phyloP scores from a whole-genome alignment of 2,797 vertebrate genomes.

The Aythya fuligula region DNA sequence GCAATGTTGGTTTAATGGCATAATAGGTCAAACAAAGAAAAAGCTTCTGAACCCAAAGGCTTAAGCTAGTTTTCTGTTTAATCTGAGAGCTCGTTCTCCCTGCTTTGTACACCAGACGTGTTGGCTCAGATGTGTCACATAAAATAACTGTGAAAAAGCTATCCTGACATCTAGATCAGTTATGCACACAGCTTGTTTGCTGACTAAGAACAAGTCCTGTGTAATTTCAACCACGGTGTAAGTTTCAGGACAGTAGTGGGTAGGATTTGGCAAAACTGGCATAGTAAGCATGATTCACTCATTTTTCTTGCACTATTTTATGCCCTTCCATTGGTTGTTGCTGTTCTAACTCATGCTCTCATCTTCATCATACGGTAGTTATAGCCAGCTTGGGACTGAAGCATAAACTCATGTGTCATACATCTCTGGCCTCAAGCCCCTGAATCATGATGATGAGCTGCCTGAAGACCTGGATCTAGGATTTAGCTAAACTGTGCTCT shows the following conservation, averaged over 20 bases:
- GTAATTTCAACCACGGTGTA: background rate
- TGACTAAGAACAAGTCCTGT: background rate
- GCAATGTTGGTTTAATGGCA: background rate
- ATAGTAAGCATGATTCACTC: background rate
- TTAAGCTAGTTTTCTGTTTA: background rate
- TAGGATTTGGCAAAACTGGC: background rate
- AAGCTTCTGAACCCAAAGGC: background rate
- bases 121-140: background rate
- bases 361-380: background rate
- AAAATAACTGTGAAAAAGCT: background rate
- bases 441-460: background rate
- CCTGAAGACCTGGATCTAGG: background rate
- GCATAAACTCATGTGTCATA: background rate
- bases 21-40: background rate
- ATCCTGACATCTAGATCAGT: background rate
- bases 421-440: background rate
- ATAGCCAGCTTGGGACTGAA: background rate
- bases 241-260: background rate
- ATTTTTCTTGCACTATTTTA: background rate
- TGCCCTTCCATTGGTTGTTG: background rate
- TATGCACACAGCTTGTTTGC: background rate
- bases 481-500: background rate
- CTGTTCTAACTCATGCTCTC: background rate
- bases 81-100: background rate
- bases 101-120: background rate